Conservation (phyloP, 2,113 vertebrate genomes). For the Heteronetta atricapilla region DNA sequence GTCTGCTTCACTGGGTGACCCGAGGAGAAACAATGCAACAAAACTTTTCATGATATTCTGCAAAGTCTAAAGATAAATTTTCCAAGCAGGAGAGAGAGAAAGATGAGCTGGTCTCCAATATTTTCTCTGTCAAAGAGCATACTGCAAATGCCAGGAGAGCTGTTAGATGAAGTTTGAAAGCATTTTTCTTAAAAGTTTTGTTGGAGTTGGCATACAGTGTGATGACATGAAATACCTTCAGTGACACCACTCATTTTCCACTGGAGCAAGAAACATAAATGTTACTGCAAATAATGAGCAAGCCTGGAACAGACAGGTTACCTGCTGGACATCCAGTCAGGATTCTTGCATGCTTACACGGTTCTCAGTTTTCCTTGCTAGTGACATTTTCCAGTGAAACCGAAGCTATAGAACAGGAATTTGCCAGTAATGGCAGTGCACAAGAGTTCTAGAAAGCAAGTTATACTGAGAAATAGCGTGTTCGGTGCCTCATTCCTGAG, state of each 20-base stretch:
- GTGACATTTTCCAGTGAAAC: not conserved
- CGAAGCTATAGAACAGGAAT: not conserved
- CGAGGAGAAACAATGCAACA: not conserved
- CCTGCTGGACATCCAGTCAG: not conserved
- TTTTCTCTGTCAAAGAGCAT: not conserved
- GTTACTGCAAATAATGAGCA: not conserved
- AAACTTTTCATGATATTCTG: not conserved
- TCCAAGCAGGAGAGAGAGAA: not conserved
- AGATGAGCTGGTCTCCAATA: not conserved
- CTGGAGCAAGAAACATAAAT: not conserved
- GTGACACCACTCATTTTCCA: not conserved
- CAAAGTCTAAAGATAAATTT: not conserved
- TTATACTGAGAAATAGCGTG: not conserved
- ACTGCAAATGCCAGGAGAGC: not conserved
- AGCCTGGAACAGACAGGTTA: not conserved
- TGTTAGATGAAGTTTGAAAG: not conserved
- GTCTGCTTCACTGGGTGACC: not conserved
- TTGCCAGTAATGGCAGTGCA: not conserved
- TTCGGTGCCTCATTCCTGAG: not conserved
- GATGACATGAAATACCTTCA: not conserved
- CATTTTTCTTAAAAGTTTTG: not conserved
- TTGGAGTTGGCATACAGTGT: not conserved
- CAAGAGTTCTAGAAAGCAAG: not conserved
- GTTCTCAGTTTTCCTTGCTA: not conserved
- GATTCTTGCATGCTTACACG: not conserved